phyloP scores from a whole-genome alignment of 2,888 invertebrate species.

The Bibio marci region DNA sequence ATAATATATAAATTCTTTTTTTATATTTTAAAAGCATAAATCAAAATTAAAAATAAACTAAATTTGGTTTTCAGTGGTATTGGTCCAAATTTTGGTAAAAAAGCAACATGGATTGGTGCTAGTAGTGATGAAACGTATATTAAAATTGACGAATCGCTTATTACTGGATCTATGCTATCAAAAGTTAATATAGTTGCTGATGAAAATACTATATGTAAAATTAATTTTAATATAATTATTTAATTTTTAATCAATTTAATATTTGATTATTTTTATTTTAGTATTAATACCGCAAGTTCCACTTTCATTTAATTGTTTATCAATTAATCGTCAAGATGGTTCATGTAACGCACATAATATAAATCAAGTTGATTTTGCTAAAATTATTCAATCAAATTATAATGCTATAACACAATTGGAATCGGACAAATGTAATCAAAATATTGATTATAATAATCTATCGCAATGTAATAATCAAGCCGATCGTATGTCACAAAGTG shows the following conservation, averaged over 20 bases:
- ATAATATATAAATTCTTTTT: no score
- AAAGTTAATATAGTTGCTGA: constrained; percentile 83
- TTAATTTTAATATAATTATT: not conserved
- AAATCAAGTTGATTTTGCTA: constrained; percentile 72
- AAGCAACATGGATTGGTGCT: constrained; percentile 86
- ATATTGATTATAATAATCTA: constrained; percentile 16
- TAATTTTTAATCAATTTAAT: constrained; percentile 2
- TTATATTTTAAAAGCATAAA: no score
- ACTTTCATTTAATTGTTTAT: constrained; percentile 68
- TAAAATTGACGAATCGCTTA: constrained; percentile 80
- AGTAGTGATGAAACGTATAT: constrained; percentile 94
- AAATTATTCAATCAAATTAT: constrained; percentile 41
- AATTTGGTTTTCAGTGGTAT: constrained; percentile 37
- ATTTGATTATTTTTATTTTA: constrained; percentile 24
- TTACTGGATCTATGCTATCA: constrained; percentile 75
- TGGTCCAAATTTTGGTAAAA: constrained; percentile 70
- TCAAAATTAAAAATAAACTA: no score
- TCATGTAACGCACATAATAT: constrained; percentile 69
- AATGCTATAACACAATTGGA: constrained; percentile 14
- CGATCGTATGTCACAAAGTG: constrained; percentile 29
- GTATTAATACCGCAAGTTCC: constrained; percentile 69
- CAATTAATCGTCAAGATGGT: constrained; percentile 79
- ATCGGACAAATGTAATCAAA: constrained; percentile 18
- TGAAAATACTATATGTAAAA: constrained; percentile 61
- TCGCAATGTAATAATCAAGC: constrained; percentile 2